Evolutionary conservation across 2,113 vertebrate genomes (phyloP).

Genomic region (Taxidea taxus): DNA sequence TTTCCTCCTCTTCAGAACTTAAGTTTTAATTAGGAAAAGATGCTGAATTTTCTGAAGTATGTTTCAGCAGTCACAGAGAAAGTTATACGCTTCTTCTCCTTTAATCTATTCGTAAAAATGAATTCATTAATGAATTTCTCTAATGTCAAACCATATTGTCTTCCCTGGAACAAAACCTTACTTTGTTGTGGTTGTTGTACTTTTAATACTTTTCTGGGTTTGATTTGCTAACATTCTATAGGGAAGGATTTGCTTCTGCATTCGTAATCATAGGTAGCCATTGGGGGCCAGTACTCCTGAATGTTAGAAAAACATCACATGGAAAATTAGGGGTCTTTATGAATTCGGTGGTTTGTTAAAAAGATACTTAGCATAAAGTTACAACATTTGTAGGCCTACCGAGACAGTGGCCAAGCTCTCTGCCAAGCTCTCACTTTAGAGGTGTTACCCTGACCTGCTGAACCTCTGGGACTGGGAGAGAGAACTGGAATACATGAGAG

Average conservation of each 20-base stretch:
- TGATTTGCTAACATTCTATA: not conserved
- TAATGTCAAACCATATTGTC: not conserved
- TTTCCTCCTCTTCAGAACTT: not conserved
- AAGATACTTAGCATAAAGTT: not conserved
- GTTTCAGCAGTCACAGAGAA: not conserved
- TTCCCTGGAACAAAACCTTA: not conserved
- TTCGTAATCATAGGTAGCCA: not conserved
- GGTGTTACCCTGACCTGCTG: not conserved
- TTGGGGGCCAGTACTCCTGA: not conserved
- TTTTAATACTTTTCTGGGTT: slow-evolving; percentile 16
- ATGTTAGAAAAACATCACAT: not conserved
- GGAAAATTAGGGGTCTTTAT: not conserved
- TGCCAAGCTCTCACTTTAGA: not conserved
- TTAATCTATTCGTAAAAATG: slow-evolving; percentile 24
- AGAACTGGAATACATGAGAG: not conserved
- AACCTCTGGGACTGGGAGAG: not conserved
- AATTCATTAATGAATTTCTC: slow-evolving; percentile 24
- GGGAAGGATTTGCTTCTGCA: not conserved
- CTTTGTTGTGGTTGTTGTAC: not conserved
- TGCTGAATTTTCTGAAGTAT: not conserved
- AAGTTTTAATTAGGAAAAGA: slow-evolving; percentile 16
- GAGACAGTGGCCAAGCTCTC: not conserved
- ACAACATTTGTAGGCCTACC: not conserved
- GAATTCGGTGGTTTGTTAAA: not conserved
- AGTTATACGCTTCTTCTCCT: slow-evolving; percentile 7